phyloP scores from a whole-genome alignment of 2,888 invertebrate genomes.

The Acrocera orbiculus region DNA sequence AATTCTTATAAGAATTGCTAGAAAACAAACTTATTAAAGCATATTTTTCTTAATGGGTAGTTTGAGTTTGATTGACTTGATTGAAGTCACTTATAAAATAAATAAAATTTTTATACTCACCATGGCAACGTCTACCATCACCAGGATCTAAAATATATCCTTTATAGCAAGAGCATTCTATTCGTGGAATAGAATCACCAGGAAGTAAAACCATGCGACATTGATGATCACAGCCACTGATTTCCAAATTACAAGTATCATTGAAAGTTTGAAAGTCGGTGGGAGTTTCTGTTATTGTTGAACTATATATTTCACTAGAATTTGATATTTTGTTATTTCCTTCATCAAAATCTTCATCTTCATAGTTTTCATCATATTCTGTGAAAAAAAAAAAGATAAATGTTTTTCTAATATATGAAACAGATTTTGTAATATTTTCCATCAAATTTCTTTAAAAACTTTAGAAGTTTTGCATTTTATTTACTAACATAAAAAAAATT shows the following conservation, averaged over 20 bases:
- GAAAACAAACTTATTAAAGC: too few relatives aligned
- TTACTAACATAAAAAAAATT: too few relatives aligned
- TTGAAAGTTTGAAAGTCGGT: slow-evolving; percentile 13
- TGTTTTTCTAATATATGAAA: too few relatives aligned
- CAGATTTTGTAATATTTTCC: too few relatives aligned
- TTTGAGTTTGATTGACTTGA: not conserved
- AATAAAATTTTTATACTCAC: slow-evolving; percentile 15
- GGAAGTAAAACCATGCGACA: slow-evolving; percentile 28
- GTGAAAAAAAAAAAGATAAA: too few relatives aligned
- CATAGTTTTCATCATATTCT: slow-evolving; percentile 3
- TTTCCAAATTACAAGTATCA: slow-evolving; percentile 27
- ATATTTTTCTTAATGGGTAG: too few relatives aligned
- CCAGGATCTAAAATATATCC: slow-evolving; percentile 33
- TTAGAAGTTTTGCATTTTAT: too few relatives aligned
- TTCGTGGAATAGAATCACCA: slow-evolving; percentile 24
- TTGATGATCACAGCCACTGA: slow-evolving; percentile 35
- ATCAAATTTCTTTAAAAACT: too few relatives aligned
- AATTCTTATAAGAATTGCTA: too few relatives aligned
- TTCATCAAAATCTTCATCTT: slow-evolving; percentile 3
- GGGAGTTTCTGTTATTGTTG: not conserved
- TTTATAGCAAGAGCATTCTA: slow-evolving; percentile 24
- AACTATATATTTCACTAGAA: not conserved
- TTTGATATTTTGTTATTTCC: not conserved
- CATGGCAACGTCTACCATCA: slow-evolving; percentile 25
- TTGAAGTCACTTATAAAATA: not conserved